Percentiles rank a stretch among this genome's conserved stretches.
phyloP scores from a whole-genome alignment of 1,140 invertebrate genomes.

The Drosophila bocki region DNA sequence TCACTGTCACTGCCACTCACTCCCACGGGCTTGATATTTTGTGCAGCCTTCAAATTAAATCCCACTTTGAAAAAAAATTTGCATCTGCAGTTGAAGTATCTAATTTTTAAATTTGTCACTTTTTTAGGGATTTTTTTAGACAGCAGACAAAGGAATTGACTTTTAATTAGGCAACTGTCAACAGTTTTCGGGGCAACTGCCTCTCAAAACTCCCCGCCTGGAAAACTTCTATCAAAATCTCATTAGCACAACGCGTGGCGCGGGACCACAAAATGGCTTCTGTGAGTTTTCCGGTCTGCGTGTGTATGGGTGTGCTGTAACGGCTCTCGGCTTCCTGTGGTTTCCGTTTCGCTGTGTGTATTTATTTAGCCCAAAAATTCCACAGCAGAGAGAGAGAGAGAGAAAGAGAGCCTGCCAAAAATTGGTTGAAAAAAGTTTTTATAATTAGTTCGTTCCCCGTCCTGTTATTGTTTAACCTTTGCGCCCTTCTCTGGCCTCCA shows the following conservation, averaged over 20 bases:
- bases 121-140: neutral
- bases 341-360: conserved; percentile 38
- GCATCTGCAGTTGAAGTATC: conserved; percentile 27
- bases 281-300: conserved; percentile 21
- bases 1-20: conserved; percentile 9
- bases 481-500: neutral
- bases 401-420: neutral
- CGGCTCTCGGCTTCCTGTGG: conserved; percentile 21
- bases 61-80: neutral
- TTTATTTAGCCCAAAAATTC: conserved; percentile 35
- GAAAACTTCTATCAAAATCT: conserved; percentile 71
- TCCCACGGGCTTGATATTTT: neutral
- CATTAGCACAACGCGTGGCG: conserved; percentile 59
- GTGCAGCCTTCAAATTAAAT: conserved; percentile 29
- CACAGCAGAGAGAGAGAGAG: neutral
- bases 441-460: conserved; percentile 60
- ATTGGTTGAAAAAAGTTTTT: conserved; percentile 32
- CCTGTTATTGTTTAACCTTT: conserved; percentile 55
- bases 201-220: conserved; percentile 24
- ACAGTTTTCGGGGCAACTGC: conserved; percentile 46
- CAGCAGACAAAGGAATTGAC: conserved; percentile 49
- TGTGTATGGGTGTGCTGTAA: conserved; percentile 15
- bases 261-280: conserved; percentile 52
- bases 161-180: conserved; percentile 73
- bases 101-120: conserved; percentile 29